Percentiles rank a stretch among this genome's conserved stretches.
Conservation (phyloP, 2,797 vertebrate species). For the Nyctibius grandis region DNA sequence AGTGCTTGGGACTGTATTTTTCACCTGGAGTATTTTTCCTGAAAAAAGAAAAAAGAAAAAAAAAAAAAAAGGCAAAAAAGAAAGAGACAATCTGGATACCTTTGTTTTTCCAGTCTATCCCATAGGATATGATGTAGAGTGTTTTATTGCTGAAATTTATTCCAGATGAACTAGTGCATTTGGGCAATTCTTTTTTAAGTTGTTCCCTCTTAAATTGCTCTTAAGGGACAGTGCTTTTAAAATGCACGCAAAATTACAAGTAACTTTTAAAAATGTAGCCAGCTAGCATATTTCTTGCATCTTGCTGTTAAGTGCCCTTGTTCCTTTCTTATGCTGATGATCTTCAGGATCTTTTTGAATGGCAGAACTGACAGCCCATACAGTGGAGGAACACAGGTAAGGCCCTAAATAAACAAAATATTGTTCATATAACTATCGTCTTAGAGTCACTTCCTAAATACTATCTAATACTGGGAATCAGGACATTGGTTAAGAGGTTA, state of each 20-base stretch:
- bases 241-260: background rate
- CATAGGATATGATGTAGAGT: background rate
- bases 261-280: background rate
- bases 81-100: background rate
- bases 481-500: conserved; percentile 47
- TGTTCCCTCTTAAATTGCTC: background rate
- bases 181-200: background rate
- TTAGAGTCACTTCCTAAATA: conserved; percentile 13
- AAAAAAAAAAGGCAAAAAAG: background rate
- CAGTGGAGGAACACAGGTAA: background rate
- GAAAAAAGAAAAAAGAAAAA: background rate
- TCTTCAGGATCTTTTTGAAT: background rate
- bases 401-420: background rate
- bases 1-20: background rate
- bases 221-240: background rate
- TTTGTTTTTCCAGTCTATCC: background rate
- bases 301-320: background rate
- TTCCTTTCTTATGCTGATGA: background rate
- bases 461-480: conserved; percentile 23
- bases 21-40: background rate
- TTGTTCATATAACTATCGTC: background rate
- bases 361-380: background rate
- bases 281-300: background rate
- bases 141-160: background rate
- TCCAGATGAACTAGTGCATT: background rate